phyloP scores from a whole-genome alignment of 2,888 invertebrate genomes.

The Scrobipalpa costella region DNA sequence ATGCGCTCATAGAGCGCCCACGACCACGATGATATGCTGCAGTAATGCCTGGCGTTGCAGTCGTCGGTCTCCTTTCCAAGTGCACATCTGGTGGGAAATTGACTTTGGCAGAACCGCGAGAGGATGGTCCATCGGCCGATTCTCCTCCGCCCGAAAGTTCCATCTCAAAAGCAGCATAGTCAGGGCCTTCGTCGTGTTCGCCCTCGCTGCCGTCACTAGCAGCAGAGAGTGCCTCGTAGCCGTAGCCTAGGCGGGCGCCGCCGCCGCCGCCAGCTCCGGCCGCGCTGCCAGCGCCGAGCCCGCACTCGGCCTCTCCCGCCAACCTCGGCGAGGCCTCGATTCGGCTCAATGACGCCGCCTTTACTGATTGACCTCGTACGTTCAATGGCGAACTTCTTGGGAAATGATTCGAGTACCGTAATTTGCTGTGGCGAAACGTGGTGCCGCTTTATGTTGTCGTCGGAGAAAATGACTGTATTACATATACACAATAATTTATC shows the following conservation, averaged over 20 bases:
- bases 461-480: conserved; percentile 35
- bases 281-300: conserved; percentile 53
- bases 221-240: conserved; percentile 75
- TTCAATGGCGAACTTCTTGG: conserved; percentile 65
- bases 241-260: conserved; percentile 75
- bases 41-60: conserved; percentile 63
- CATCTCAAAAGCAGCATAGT: conserved; percentile 73
- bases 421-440: conserved; percentile 78
- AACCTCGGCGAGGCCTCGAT: conserved; percentile 70
- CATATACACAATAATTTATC: conserved; percentile 24
- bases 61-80: conserved; percentile 72
- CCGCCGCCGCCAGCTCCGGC: conserved; percentile 55
- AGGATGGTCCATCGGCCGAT: conserved; percentile 69
- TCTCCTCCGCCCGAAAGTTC: conserved; percentile 70
- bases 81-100: conserved; percentile 83
- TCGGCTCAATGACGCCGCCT: conserved; percentile 74
- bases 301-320: conserved; percentile 63
- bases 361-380: conserved; percentile 62
- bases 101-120: conserved; percentile 81
- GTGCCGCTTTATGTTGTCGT: conserved; percentile 55
- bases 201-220: conserved; percentile 75
- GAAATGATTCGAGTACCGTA: conserved; percentile 72
- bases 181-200: conserved; percentile 68
- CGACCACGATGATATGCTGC: conserved; percentile 77
- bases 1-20: conserved; percentile 91